phyloP scores from a whole-genome alignment of 1,140 invertebrate genomes.

The Pinna nobilis region DNA sequence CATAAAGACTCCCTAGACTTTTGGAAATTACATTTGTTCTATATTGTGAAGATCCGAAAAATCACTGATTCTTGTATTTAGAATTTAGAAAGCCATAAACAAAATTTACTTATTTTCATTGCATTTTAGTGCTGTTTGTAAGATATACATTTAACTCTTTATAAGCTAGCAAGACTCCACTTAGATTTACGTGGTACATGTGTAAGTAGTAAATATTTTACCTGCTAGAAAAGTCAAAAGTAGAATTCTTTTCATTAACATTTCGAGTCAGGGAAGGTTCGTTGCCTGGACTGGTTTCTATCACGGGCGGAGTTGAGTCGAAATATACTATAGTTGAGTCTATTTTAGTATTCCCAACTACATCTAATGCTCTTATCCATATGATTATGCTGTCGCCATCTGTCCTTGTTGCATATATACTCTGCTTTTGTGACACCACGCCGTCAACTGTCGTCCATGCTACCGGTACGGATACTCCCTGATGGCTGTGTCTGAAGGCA shows the following conservation, averaged over 20 bases:
- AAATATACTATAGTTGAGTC: background rate
- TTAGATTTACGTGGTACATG: background rate
- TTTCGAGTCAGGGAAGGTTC: too few relatives aligned
- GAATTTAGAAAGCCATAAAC: background rate
- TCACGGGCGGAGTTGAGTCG: background rate
- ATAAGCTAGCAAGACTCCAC: background rate
- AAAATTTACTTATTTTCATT: background rate
- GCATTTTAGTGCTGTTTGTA: background rate
- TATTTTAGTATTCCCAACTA: background rate
- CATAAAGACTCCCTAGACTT: too few relatives aligned
- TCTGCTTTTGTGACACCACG: background rate
- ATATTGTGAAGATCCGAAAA: too few relatives aligned
- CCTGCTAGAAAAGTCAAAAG: too few relatives aligned
- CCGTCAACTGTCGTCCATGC: background rate
- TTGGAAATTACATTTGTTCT: too few relatives aligned
- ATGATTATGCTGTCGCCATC: background rate
- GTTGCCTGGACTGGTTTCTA: too few relatives aligned
- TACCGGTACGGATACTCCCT: background rate
- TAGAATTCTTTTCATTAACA: too few relatives aligned
- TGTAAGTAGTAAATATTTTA: background rate
- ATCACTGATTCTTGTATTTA: background rate
- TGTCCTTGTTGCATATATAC: background rate
- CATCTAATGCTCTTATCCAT: constrained; percentile 2
- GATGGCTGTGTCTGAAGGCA: background rate
- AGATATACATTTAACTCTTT: background rate